These are phyloP conservation scores for Vollenhovia emeryi DNA, from an alignment of 1,140 invertebrate species.

Conservation along the genomic window DNA sequence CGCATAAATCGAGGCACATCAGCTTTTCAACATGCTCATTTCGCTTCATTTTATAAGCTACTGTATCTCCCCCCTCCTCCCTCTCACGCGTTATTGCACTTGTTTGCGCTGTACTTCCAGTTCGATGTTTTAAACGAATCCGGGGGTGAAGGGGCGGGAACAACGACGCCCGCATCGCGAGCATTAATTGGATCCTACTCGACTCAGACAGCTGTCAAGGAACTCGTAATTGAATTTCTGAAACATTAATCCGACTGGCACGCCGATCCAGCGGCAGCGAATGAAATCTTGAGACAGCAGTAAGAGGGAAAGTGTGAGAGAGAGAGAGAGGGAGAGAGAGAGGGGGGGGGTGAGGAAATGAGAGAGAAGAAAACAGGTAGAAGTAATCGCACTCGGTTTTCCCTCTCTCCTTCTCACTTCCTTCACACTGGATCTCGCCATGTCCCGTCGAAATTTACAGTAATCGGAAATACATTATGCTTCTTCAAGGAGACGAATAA, in stretches of 20 bases:
- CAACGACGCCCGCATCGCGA: slow-evolving; percentile 64
- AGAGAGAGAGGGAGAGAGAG: background rate
- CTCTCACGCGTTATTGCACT: slow-evolving; percentile 32
- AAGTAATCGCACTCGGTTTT: slow-evolving; percentile 28
- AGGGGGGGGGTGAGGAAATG: too few relatives aligned
- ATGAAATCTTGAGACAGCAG: slow-evolving; percentile 54
- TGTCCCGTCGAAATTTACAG: slow-evolving; percentile 29
- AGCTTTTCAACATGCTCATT: slow-evolving; percentile 41
- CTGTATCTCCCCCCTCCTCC: background rate
- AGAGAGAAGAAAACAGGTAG: slow-evolving; percentile 27
- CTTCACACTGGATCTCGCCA: background rate
- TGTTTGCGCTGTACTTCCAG: slow-evolving; percentile 17
- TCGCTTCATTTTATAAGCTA: slow-evolving; percentile 45
- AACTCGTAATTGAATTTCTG: slow-evolving; percentile 73
- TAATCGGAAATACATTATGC: background rate
- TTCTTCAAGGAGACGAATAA: background rate
- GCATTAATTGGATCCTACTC: slow-evolving; percentile 73
- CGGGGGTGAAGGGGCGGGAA: background rate
- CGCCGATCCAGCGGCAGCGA: slow-evolving; percentile 51
- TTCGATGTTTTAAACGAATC: slow-evolving; percentile 41
- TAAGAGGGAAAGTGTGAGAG: slow-evolving; percentile 35
- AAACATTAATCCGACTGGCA: slow-evolving; percentile 70
- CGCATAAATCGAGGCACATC: slow-evolving; percentile 49
- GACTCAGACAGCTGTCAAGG: slow-evolving; percentile 61
- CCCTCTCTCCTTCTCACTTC: background rate